A percentile compares a stretch with the other conserved stretches of the same genome.
These are phyloP conservation scores for Drosophila peninsularis DNA, from an alignment of 2,888 invertebrate species.

Conservation along the genomic window DNA sequence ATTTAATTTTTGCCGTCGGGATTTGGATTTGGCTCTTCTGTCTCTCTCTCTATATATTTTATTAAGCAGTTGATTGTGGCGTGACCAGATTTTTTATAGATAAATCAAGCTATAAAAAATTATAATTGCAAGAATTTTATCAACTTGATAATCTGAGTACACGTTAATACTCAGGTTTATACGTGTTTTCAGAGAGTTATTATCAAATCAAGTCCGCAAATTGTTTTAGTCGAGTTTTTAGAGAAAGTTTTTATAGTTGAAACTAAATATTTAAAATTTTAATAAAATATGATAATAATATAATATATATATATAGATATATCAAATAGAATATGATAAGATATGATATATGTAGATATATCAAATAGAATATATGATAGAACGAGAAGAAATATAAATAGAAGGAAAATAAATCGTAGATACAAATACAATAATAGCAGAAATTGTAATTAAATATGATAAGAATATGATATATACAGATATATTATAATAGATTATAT, in stretches of 20 bases:
- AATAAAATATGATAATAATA: neutral
- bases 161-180: neutral
- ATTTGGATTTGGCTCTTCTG: neutral
- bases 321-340: no score
- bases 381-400: neutral
- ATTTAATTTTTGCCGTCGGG: neutral
- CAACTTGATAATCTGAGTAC: constrained; percentile 25
- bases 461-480: neutral
- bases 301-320: neutral
- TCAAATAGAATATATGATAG: neutral
- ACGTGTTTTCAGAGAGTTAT: neutral
- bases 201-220: constrained; percentile 12
- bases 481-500: no score
- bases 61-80: constrained; percentile 9
- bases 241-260: neutral
- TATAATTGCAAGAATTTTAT: constrained; percentile 31
- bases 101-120: constrained; percentile 18
- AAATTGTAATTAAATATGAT: no score
- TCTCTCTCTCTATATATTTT: neutral
- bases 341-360: no score
- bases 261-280: no score
- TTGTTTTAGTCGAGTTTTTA: neutral
- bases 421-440: no score
- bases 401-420: neutral
- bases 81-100: constrained; percentile 23